Percentiles rank a stretch among this genome's conserved stretches.
phyloP scores from a whole-genome alignment of 2,113 vertebrate species.

The pig (Sus scrofa) region DNA sequence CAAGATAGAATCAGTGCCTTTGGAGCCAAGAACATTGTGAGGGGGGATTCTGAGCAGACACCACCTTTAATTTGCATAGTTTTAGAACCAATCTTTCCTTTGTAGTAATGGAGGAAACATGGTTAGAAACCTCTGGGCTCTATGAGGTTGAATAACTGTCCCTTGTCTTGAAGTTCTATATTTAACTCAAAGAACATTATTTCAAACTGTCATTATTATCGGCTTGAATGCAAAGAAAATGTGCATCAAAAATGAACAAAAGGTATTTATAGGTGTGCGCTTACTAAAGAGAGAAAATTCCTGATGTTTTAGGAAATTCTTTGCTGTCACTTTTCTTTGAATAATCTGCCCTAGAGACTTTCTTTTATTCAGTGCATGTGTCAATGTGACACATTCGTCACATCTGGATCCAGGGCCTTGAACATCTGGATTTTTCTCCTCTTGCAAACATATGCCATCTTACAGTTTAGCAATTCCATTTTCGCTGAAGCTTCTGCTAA shows the following conservation, averaged over 20 bases:
- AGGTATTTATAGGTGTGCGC: neutral
- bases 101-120: neutral
- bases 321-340: neutral
- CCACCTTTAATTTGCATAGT: too few relatives aligned
- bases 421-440: constrained; percentile 14
- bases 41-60: neutral
- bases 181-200: constrained; percentile 14
- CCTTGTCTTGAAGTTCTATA: constrained; percentile 14
- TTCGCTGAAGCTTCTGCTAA: neutral
- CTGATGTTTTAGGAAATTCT: neutral
- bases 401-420: neutral
- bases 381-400: neutral
- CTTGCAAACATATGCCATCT: neutral
- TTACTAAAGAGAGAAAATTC: neutral
- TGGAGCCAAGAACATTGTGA: neutral
- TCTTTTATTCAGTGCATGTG: neutral
- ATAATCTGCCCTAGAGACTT: constrained; percentile 5
- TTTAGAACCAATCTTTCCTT: neutral
- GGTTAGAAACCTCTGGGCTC: neutral
- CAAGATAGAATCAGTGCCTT: neutral
- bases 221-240: constrained; percentile 32
- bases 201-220: neutral
- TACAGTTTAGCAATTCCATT: neutral
- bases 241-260: neutral
- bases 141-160: neutral